Evolutionary conservation across 2,113 vertebrate species (phyloP).

Genomic region (Axis porcinus): DNA sequence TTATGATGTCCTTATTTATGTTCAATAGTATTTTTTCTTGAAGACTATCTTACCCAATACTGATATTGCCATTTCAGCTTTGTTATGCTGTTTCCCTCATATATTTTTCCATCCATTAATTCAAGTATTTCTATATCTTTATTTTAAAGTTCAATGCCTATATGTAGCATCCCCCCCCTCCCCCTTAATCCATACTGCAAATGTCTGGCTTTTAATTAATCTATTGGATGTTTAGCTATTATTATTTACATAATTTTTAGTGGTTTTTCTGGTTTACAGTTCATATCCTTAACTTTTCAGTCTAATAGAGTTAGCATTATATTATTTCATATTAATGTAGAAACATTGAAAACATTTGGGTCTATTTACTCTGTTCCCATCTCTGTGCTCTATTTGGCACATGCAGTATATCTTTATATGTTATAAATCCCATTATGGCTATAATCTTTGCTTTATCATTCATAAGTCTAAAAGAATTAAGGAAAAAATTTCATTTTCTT

Average conservation of each 20-base stretch:
- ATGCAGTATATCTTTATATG: neutral
- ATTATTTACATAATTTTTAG: neutral
- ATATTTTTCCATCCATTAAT: neutral
- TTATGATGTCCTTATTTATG: neutral
- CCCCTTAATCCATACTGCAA: neutral
- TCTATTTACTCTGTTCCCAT: neutral
- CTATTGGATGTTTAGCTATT: neutral
- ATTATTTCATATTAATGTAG: neutral
- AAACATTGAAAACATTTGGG: neutral
- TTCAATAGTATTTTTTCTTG: neutral
- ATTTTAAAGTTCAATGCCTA: neutral
- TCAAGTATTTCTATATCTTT: neutral
- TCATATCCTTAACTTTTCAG: neutral
- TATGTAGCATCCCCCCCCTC: rapidly evolving
- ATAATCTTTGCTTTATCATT: neutral
- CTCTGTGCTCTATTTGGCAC: neutral
- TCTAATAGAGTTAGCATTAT: neutral
- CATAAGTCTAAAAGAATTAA: neutral
- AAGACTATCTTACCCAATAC: neutral
- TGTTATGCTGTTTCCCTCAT: neutral
- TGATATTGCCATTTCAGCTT: neutral
- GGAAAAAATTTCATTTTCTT: neutral
- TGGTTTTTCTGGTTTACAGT: neutral
- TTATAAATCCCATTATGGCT: neutral
- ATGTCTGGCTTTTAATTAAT: neutral